Conservation (phyloP, 2,888 invertebrate species). For the Sepioteuthis lessoniana region DNA sequence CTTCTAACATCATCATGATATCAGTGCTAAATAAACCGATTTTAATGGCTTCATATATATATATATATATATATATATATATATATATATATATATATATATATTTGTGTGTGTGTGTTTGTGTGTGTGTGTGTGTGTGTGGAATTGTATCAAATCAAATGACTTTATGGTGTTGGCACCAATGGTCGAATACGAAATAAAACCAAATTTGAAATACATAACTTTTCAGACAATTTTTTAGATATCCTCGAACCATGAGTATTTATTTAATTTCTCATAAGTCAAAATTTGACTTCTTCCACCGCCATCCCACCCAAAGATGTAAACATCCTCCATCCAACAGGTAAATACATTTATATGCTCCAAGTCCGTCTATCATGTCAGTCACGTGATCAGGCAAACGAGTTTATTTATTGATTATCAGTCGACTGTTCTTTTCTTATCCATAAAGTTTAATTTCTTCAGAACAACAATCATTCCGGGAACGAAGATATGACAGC, state of each 20-base stretch:
- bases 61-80: too few species aligned
- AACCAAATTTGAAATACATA: too few species aligned
- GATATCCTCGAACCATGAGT: too few species aligned
- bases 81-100: not conserved
- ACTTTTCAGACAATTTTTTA: too few species aligned
- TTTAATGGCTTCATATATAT: too few species aligned
- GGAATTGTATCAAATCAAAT: not conserved
- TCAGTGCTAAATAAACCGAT: too few species aligned
- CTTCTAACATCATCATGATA: too few species aligned
- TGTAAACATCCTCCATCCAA: too few species aligned
- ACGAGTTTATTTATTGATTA: not conserved
- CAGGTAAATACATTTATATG: not conserved
- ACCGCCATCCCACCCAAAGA: too few species aligned
- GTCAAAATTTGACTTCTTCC: too few species aligned
- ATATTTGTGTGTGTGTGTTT: not conserved
- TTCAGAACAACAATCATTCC: not conserved
- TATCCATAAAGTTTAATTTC: not conserved
- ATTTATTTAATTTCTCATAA: too few species aligned
- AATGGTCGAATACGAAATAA: not conserved
- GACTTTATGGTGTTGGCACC: not conserved
- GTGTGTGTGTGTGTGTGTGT: not conserved
- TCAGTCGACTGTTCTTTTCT: not conserved
- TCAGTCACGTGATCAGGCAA: not conserved
- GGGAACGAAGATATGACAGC: not conserved
- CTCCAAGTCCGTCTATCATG: not conserved